Conservation (phyloP, 2,113 vertebrate species). For the Poeciliopsis retropinna region DNA sequence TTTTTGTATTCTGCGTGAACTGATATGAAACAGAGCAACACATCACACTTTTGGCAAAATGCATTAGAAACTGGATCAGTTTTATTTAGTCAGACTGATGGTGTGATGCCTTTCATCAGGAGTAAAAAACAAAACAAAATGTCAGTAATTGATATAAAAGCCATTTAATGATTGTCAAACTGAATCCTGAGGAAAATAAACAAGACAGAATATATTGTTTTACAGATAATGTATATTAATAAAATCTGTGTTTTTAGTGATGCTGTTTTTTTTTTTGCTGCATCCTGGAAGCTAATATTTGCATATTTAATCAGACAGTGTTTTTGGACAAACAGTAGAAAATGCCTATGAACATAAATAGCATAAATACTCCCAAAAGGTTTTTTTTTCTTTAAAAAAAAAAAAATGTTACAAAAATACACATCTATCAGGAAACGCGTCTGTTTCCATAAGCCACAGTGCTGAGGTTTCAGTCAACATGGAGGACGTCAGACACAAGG, state of each 20-base stretch:
- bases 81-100: slow-evolving; percentile 64
- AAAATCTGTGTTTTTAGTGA: slow-evolving; percentile 47
- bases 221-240: slow-evolving; percentile 23
- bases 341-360: slow-evolving; percentile 78
- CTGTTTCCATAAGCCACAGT: slow-evolving; percentile 51
- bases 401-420: slow-evolving; percentile 76
- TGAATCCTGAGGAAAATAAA: slow-evolving; percentile 68
- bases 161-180: slow-evolving; percentile 54
- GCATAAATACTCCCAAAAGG: slow-evolving; percentile 76
- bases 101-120: slow-evolving; percentile 32
- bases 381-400: slow-evolving; percentile 16
- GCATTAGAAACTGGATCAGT: slow-evolving; percentile 34
- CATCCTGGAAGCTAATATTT: slow-evolving; percentile 36
- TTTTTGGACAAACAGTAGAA: slow-evolving; percentile 52
- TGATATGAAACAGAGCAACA: not conserved
- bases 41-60: slow-evolving; percentile 13
- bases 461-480: slow-evolving; percentile 57
- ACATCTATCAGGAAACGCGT: slow-evolving; percentile 41
- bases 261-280: slow-evolving; percentile 47
- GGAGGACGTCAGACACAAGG: slow-evolving; percentile 24
- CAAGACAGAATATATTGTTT: slow-evolving; percentile 24
- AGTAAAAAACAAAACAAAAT: slow-evolving; percentile 36
- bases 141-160: slow-evolving; percentile 40
- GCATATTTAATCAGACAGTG: slow-evolving; percentile 53
- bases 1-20: not conserved